Evolutionary conservation across 2,797 vertebrate species (phyloP), one percentile per base, ranked within the genome.

Genomic region (Natrix natrix): DNA sequence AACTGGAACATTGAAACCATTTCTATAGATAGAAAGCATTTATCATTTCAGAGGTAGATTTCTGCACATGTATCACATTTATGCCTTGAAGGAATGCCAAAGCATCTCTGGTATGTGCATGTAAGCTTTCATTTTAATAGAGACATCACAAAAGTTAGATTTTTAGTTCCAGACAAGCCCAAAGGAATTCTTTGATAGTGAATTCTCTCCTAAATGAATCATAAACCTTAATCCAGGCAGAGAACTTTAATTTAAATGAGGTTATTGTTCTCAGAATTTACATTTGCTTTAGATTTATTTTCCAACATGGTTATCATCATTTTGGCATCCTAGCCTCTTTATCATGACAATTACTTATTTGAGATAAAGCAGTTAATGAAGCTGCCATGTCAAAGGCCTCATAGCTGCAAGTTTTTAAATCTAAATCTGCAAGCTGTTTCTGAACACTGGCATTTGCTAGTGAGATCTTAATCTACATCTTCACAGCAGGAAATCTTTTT

Each of bases 81-180:
- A 95, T 94, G 94, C 94, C 95, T 95, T 95, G 92, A 94, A 96
- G 95, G 92, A 92, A 93, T 87, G n/a, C 92, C 93, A 88, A 69
- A 95, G 86, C 32, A 94, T 94, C 91, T 93, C 88, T 95, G 95
- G 96, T 96, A 96, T 96, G 95, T 93, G 55, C 16, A 87, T 48
- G 17, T 63, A 17, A 86, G 92, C 92, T 94, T 92, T 74, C 52
- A 92, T 13, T 90, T 92, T 94, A 94, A 95, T 94, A 95, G 93
- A 97, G 95, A 93, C 93, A 96, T 97, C 43, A 59, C 0, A 22
- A 26, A 93, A 91, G 78, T 57, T 91, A 0, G 0, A 87, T 57
- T 90, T 55, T 0, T 26, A 91, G 92, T 96, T 95, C 94, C 95
- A 93, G 94, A 91, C 14, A 89, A 32, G 12, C 4, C 0, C 6